Conservation (phyloP, 2,113 vertebrate species). For the Peromyscus leucopus region DNA sequence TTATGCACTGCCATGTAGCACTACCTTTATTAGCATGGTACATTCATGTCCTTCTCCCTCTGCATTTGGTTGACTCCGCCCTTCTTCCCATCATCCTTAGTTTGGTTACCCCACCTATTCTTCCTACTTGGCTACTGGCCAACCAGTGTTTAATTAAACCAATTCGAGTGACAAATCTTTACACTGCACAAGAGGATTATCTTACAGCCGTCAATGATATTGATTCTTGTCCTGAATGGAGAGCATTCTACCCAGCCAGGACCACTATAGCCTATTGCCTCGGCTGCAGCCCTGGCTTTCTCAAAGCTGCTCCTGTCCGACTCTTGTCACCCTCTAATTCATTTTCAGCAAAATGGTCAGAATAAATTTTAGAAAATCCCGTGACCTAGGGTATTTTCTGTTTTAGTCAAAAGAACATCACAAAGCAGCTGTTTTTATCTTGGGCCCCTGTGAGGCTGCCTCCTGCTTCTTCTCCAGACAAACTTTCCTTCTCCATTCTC, state of each 20-base stretch:
- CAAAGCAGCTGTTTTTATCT: neutral
- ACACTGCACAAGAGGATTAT: no score
- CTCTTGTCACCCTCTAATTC: neutral
- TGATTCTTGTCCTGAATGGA: neutral
- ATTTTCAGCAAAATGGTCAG: neutral
- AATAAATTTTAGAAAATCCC: neutral
- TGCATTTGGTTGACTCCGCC: no score
- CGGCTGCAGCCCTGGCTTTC: neutral
- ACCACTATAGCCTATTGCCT: neutral
- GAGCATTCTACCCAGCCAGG: neutral
- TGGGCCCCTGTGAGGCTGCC: rapidly evolving
- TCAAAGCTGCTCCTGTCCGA: neutral
- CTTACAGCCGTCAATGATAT: neutral
- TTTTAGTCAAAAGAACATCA: neutral
- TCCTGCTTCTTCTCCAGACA: neutral
- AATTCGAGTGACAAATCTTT: no score
- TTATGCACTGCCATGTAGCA: no score
- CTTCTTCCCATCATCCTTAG: no score
- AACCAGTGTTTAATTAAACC: no score
- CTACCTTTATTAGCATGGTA: no score
- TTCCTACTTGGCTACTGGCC: no score
- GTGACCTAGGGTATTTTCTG: neutral
- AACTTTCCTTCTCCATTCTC: neutral
- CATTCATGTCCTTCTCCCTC: no score
- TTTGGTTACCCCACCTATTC: no score